Percentiles rank a stretch among this genome's conserved stretches.
Evolutionary conservation across 2,888 invertebrate species (phyloP).

Genomic region (Mamestra brassicae): DNA sequence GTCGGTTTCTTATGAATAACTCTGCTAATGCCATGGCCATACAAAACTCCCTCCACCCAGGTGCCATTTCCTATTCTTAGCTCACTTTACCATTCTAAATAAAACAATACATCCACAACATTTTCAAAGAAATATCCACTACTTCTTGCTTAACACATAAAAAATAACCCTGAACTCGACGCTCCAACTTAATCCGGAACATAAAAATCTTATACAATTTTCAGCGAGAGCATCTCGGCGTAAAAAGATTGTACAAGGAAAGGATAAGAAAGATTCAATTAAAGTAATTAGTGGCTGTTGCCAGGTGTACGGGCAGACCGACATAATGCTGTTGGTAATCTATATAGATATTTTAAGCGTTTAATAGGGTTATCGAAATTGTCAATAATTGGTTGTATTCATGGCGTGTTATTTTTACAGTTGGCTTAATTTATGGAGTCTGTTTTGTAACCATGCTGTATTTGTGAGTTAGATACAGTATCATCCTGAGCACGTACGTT

Average conservation of each 20-base stretch:
- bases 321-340: background rate
- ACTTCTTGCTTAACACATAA: constrained; percentile 30
- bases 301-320: constrained; percentile 17
- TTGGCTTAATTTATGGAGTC: background rate
- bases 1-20: no score
- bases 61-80: background rate
- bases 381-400: background rate
- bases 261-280: constrained; percentile 58
- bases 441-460: background rate
- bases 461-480: background rate
- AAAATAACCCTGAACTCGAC: constrained; percentile 42
- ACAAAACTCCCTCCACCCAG: background rate
- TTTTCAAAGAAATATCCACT: constrained; percentile 26
- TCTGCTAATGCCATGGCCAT: no score
- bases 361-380: background rate
- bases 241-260: constrained; percentile 42
- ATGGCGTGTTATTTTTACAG: background rate
- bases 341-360: background rate
- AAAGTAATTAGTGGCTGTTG: constrained; percentile 55
- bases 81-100: background rate
- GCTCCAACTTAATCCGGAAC: constrained; percentile 51
- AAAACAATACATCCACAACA: constrained; percentile 23
- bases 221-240: constrained; percentile 42
- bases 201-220: constrained; percentile 62
- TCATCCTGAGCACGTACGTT: background rate